Conservation (phyloP, 2,113 vertebrate species). For the Gallinago jamesoni region DNA sequence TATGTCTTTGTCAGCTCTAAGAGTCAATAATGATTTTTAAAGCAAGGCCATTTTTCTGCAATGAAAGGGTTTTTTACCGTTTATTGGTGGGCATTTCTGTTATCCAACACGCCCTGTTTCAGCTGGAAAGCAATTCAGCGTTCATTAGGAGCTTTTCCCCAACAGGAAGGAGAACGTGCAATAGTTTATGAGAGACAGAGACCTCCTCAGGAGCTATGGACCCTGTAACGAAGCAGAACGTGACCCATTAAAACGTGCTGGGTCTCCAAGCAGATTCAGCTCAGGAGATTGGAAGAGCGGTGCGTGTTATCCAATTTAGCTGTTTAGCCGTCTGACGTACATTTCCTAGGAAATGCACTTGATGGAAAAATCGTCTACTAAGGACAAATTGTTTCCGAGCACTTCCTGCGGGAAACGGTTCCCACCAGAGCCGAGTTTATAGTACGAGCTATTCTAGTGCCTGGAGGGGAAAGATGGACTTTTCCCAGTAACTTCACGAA, state of each 20-base stretch:
- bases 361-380: conserved; percentile 53
- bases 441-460: conserved; percentile 4
- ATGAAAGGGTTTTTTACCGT: neutral
- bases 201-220: neutral
- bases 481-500: conserved; percentile 30
- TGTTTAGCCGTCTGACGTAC: neutral
- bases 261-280: neutral
- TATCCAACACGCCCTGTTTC: neutral
- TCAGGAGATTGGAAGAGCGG: neutral
- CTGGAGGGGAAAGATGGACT: neutral
- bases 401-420: conserved; percentile 63
- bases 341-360: conserved; percentile 59
- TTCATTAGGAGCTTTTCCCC: neutral
- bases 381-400: conserved; percentile 65
- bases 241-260: neutral
- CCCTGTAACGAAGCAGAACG: neutral
- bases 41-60: neutral
- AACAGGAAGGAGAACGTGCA: neutral
- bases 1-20: neutral
- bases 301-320: neutral
- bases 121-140: neutral
- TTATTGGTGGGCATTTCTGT: neutral
- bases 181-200: neutral
- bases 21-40: neutral
- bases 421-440: conserved; percentile 21